phyloP scores from a whole-genome alignment of 2,797 vertebrate species.

The Choloepus didactylus region DNA sequence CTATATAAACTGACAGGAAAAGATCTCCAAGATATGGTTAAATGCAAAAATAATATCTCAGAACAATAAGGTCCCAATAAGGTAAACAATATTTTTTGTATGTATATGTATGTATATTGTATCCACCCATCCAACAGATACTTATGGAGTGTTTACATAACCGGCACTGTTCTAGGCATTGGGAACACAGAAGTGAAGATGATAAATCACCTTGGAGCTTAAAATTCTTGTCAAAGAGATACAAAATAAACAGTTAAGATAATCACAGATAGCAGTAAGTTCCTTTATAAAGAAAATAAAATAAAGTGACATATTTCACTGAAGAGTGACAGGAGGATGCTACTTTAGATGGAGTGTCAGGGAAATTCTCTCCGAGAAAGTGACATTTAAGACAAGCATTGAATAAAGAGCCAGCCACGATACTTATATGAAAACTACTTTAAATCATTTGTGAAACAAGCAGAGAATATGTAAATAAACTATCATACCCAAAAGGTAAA shows the following conservation, averaged over 20 bases:
- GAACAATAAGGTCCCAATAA: conserved; percentile 17
- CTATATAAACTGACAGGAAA: conserved; percentile 5
- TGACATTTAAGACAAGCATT: not conserved
- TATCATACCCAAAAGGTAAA: not conserved
- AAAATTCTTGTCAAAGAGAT: not conserved
- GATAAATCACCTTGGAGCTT: not conserved
- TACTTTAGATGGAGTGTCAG: not conserved
- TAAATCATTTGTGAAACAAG: conserved; percentile 40
- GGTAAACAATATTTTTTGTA: not conserved
- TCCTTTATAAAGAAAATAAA: conserved; percentile 1
- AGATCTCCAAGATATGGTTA: not conserved
- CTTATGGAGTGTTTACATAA: not conserved
- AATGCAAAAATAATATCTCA: conserved; percentile 9
- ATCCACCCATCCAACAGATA: conserved; percentile 14
- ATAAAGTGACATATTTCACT: not conserved
- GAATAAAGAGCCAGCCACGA: not conserved
- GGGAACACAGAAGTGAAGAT: conserved; percentile 34
- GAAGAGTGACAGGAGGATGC: not conserved
- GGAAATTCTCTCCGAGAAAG: not conserved
- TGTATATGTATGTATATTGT: not conserved
- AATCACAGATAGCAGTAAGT: not conserved
- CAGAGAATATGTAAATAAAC: not conserved
- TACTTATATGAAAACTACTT: not conserved
- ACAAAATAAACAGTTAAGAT: not conserved
- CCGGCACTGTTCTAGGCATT: not conserved